Evolutionary conservation across 2,113 vertebrate species (phyloP), one percentile per base, ranked within the genome.

Genomic region (Coregonus clupeaformis): DNA sequence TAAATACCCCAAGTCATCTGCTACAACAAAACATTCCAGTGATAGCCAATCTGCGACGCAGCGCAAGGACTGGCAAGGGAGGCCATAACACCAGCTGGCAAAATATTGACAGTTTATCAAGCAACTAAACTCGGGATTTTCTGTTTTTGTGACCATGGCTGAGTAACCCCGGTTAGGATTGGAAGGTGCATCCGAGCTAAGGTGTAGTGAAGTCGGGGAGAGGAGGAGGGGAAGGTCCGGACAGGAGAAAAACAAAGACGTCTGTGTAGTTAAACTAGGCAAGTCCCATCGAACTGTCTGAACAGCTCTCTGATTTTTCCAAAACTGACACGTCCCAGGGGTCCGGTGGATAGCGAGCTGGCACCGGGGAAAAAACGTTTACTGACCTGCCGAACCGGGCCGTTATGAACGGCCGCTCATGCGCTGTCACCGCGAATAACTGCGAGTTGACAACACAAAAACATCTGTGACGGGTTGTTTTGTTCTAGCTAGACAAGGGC

Each of bases 161-260:
- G 77, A 87, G 79, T 80, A 80, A 86, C 71, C 80, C 29, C 69
- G 60, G 16, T 62, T 72, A 52, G 83, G 86, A 91, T 84, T 90
- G 83, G 84, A 81, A 78, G 82, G 77, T 42, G 36, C 36, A 42
- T 7, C 71, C 65, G 60, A 65, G 67, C 67, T 22, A 80, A 81
- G 75, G 84, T 82, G 74, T 82, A 88, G 82, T 87, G 85, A 62
- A 60, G 57, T 32, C 62, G 47, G 69, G 70, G 76, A 69, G 59
- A 75, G 76, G 83, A 77, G 36, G 36, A 42, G 82, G 84, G 87
- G 84, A 86, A 83, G 84, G 83, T 83, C 83, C 88, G 86, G 74
- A 81, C 49, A 74, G 78, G 64, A 86, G 87, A 87, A 91, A 93
- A 94, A 94, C 92, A 94, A 94, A 94, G 92, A 94, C 94, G 94